Conservation (phyloP, 64 coral and sea anemone species). For the Actinia equina region DNA sequence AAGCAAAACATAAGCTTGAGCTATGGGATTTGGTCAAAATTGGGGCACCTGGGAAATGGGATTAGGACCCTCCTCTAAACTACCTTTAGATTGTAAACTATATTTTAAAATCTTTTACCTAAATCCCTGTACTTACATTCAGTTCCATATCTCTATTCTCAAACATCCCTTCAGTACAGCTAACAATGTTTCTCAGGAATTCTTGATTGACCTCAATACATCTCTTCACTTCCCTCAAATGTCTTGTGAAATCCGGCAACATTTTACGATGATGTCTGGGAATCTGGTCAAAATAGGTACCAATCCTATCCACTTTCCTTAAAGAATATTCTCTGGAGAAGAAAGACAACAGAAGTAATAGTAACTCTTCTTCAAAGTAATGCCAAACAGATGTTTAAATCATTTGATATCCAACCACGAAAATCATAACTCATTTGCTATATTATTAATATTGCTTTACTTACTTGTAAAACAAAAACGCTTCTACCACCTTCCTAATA, state of each 20-base stretch:
- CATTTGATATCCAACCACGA: too few relatives aligned
- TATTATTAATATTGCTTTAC: neutral
- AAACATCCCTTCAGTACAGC: constrained; percentile 62
- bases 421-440: too few relatives aligned
- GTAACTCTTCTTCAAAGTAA: too few relatives aligned
- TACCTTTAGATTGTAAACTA: too few relatives aligned
- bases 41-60: too few relatives aligned
- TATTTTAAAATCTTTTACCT: too few relatives aligned
- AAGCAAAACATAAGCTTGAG: too few relatives aligned
- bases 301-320: constrained; percentile 62
- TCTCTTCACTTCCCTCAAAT: constrained; percentile 57
- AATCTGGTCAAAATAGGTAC: constrained; percentile 43
- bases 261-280: constrained; percentile 53
- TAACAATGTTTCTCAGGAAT: constrained; percentile 74
- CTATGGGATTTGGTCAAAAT: too few relatives aligned
- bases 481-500: constrained; percentile 82
- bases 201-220: constrained; percentile 77
- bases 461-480: constrained; percentile 92
- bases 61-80: too few relatives aligned
- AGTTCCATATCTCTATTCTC: constrained; percentile 61
- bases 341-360: neutral
- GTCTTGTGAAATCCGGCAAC: constrained; percentile 67
- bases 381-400: too few relatives aligned
- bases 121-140: neutral
- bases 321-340: constrained; percentile 58